Evolutionary conservation across 2,888 invertebrate species (phyloP).

Genomic region (Lithophane semibrunnea): DNA sequence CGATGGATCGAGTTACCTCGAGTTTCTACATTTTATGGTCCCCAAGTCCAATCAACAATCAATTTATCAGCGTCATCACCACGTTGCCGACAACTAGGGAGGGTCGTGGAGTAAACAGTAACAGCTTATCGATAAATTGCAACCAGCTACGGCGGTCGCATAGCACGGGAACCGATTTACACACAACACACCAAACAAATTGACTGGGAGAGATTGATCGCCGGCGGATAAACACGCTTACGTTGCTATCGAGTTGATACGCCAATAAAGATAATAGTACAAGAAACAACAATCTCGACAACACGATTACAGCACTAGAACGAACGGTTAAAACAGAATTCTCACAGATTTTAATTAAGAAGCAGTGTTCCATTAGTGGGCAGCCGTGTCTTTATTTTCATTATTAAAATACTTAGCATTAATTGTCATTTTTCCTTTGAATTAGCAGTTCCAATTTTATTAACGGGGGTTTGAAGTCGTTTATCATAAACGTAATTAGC

Average conservation of each 20-base stretch:
- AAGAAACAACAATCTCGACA: slow-evolving; percentile 56
- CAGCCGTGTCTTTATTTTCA: slow-evolving; percentile 63
- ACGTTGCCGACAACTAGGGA: slow-evolving; percentile 65
- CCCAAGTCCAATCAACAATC: slow-evolving; percentile 64
- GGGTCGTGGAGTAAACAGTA: slow-evolving; percentile 68
- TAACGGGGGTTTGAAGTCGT: slow-evolving; percentile 46
- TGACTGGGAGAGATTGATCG: slow-evolving; percentile 62
- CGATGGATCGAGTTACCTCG: slow-evolving; percentile 27
- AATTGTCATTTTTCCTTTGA: slow-evolving; percentile 70
- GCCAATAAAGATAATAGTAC: slow-evolving; percentile 58
- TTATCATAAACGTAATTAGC: slow-evolving; percentile 50
- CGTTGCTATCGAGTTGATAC: slow-evolving; percentile 56
- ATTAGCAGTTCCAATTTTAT: slow-evolving; percentile 56
- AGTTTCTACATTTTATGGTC: slow-evolving; percentile 45
- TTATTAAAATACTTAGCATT: slow-evolving; percentile 70
- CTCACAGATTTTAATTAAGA: slow-evolving; percentile 78
- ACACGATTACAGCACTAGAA: slow-evolving; percentile 63
- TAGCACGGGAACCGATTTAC: slow-evolving; percentile 65
- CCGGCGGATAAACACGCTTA: slow-evolving; percentile 58
- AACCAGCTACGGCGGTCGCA: slow-evolving; percentile 59
- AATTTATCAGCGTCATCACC: slow-evolving; percentile 75
- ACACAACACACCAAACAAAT: slow-evolving; percentile 67
- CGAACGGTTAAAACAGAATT: slow-evolving; percentile 69
- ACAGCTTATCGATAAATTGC: slow-evolving; percentile 71
- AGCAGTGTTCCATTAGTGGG: slow-evolving; percentile 60